phyloP scores from a whole-genome alignment of 2,797 vertebrate species.

The Odontamblyopus rebecca region DNA sequence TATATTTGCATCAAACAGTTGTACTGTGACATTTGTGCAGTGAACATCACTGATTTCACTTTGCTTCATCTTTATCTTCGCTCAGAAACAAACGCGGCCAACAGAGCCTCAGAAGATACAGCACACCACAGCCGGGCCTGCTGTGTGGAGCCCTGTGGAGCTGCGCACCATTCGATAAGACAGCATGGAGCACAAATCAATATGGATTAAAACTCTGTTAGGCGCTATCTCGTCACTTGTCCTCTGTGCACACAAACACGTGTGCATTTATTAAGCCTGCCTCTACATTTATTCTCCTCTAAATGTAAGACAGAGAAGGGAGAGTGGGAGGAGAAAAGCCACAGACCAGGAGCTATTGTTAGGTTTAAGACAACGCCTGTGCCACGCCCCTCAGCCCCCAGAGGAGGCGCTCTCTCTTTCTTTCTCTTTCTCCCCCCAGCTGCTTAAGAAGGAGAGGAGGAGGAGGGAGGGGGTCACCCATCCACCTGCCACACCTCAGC shows the following conservation, averaged over 20 bases:
- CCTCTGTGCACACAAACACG: slow-evolving; percentile 22
- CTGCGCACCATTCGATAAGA: slow-evolving; percentile 67
- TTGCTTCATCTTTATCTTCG: slow-evolving; percentile 23
- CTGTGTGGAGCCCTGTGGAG: slow-evolving; percentile 51
- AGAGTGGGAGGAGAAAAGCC: slow-evolving; percentile 23
- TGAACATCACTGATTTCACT: slow-evolving; percentile 15
- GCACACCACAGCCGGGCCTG: slow-evolving; percentile 42
- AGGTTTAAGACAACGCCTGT: slow-evolving; percentile 11
- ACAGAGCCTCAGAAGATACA: slow-evolving; percentile 47
- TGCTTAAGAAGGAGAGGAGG: slow-evolving; percentile 32
- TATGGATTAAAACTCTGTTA: slow-evolving; percentile 76
- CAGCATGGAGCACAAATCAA: slow-evolving; percentile 74
- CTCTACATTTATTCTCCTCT: slow-evolving; percentile 14
- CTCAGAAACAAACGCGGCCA: slow-evolving; percentile 51
- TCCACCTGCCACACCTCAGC: slow-evolving; percentile 59
- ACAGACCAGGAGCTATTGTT: slow-evolving; percentile 10
- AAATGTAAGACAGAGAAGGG: slow-evolving; percentile 7
- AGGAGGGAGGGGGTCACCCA: slow-evolving; percentile 49
- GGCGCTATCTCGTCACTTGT: slow-evolving; percentile 48
- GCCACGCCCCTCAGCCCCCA: slow-evolving; percentile 32
- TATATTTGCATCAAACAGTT: slow-evolving; percentile 6
- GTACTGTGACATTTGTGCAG: slow-evolving; percentile 14
- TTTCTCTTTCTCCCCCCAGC: slow-evolving; percentile 27
- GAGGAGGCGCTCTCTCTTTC: slow-evolving; percentile 36
- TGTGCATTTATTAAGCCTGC: slow-evolving; percentile 29